Conservation (phyloP, 1,140 invertebrate species). For the Leptinotarsa defecta region DNA sequence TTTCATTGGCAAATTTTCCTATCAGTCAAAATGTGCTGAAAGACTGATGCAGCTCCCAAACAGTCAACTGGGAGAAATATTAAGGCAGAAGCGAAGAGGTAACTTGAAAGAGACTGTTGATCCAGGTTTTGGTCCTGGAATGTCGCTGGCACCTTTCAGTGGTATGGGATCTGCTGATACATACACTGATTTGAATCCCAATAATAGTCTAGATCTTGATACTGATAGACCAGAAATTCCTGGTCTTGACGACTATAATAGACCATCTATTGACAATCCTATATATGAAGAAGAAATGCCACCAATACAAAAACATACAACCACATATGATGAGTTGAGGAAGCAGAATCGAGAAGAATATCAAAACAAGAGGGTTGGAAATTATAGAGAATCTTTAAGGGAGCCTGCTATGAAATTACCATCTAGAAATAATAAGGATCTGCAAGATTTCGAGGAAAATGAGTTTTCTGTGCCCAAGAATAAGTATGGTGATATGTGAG, state of each 20-base stretch:
- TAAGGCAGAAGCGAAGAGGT: conserved; percentile 61
- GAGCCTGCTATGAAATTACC: neutral
- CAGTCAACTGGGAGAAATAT: conserved; percentile 63
- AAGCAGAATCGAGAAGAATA: conserved; percentile 65
- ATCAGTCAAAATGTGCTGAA: conserved; percentile 72
- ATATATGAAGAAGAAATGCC: conserved; percentile 55
- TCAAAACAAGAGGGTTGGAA: conserved; percentile 52
- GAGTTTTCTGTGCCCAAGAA: conserved; percentile 25
- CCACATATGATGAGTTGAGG: conserved; percentile 65
- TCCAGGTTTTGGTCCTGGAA: conserved; percentile 51
- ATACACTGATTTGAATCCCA: conserved; percentile 56
- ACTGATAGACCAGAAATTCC: conserved; percentile 55
- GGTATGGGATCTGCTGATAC: conserved; percentile 51
- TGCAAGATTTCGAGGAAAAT: neutral
- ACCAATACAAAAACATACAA: conserved; percentile 52
- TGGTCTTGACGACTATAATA: conserved; percentile 59
- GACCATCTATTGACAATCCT: conserved; percentile 58
- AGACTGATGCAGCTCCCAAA: conserved; percentile 75
- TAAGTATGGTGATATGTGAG: conserved; percentile 46
- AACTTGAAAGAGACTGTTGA: conserved; percentile 53
- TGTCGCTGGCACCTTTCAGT: conserved; percentile 57
- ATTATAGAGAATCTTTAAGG: conserved; percentile 31
- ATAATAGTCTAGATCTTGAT: conserved; percentile 57
- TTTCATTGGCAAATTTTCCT: conserved; percentile 76
- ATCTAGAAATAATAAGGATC: neutral